Evolutionary conservation across 2,888 invertebrate genomes (phyloP), one percentile per base, ranked within the genome.

Genomic region (Falcaria lacertinaria): DNA sequence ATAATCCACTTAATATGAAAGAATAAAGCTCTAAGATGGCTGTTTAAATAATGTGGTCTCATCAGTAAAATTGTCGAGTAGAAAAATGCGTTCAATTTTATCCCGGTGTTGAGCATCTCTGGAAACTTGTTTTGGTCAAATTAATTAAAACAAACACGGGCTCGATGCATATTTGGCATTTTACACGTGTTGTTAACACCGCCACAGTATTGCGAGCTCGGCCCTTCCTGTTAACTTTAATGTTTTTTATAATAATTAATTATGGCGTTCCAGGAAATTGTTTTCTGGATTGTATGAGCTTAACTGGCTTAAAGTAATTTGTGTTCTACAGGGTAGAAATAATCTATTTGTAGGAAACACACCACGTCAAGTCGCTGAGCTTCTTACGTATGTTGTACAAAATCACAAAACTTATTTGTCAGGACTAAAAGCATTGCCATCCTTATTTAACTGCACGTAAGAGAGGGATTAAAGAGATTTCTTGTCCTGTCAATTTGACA

Each of bases 121-220:
- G 35, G 13, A 22, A 22, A 37, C 37, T 37, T 37, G 11, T 41
- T 33, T 40, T 15, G 37, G 42, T 35, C 42, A 41, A 45, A 47
- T 50, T 56, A 56, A 54, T 57, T 57, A 50, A 50, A 57, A 57
- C 50, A 48, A 45, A 54, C 50, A 50, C 25, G 43, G 41, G 45
- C 47, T 48, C 13, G 47, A 39, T 48, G 52, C 45, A 48, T 43
- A 44, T 44, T 53, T 53, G 41, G 40, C 38, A 45, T 36, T 48
- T 53, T 50, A 51, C 48, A 46, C 47, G 36, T 35, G 36, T 34
- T 48, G 51, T 43, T 40, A 39, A 56, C 51, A 50, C 37, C 45
- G 34, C 6, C 35, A 15, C 38, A 19, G 43, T 43, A 48, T 47
- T 45, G 28, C 32, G 15, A 19, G 19, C 19, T 19, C 3, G 5